Percentiles rank a stretch among this genome's conserved stretches.
These are phyloP conservation scores for Trialeurodes vaporariorum DNA, from an alignment of 1,140 invertebrate genomes.

Conservation along the genomic window DNA sequence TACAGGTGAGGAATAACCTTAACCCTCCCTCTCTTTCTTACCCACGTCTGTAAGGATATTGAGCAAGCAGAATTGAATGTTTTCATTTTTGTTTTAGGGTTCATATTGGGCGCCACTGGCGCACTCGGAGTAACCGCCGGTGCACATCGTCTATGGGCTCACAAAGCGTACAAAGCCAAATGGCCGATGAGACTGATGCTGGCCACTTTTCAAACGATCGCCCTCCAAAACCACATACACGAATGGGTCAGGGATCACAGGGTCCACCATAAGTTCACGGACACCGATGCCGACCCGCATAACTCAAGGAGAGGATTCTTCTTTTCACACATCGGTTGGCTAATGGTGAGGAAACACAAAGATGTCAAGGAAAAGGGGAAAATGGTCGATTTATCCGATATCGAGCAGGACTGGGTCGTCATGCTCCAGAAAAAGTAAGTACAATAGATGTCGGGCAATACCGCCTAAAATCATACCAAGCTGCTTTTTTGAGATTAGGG, in stretches of 20 bases:
- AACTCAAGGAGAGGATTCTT: slow-evolving; percentile 58
- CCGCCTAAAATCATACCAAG: too few species aligned
- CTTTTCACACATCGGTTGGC: slow-evolving; percentile 87
- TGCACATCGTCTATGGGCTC: slow-evolving; percentile 77
- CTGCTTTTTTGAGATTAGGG: too few species aligned
- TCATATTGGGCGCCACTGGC: slow-evolving; percentile 30
- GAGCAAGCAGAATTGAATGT: too few species aligned
- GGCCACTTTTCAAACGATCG: slow-evolving; percentile 60
- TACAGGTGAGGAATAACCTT: too few species aligned
- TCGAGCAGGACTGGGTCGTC: slow-evolving; percentile 57
- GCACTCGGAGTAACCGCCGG: slow-evolving; percentile 73
- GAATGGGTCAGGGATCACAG: slow-evolving; percentile 75
- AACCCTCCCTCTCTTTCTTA: too few species aligned
- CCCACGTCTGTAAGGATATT: too few species aligned
- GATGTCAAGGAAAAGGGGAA: slow-evolving; percentile 69
- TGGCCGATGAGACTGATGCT: slow-evolving; percentile 62
- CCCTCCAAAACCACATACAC: slow-evolving; percentile 61
- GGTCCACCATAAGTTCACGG: slow-evolving; percentile 86
- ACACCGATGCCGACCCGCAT: slow-evolving; percentile 85
- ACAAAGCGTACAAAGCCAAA: slow-evolving; percentile 74
- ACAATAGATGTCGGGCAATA: too few species aligned
- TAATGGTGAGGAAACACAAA: slow-evolving; percentile 71
- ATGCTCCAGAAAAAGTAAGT: slow-evolving; percentile 44
- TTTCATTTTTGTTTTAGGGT: slow-evolving; percentile 28
- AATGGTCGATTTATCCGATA: slow-evolving; percentile 64